phyloP scores from a whole-genome alignment of 1,140 invertebrate species.

The Argopecten irradians region DNA sequence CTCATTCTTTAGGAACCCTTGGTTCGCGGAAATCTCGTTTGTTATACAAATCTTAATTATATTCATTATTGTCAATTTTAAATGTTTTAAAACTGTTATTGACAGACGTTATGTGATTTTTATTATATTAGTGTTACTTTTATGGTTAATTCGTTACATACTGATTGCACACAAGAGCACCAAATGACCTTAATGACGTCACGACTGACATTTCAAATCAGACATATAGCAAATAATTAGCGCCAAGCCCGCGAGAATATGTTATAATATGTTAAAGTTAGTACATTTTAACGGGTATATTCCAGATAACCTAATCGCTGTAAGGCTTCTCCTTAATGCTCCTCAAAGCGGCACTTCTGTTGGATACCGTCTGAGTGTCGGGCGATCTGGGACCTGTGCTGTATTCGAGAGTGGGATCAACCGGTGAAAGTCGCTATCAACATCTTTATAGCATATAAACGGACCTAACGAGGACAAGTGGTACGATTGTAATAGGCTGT shows the following conservation, averaged over 20 bases:
- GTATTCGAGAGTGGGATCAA: neutral
- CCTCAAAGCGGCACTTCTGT: neutral
- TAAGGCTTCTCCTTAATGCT: neutral
- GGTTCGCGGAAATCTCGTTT: too few relatives aligned
- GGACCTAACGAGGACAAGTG: neutral
- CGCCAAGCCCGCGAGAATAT: neutral
- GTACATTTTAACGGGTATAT: neutral
- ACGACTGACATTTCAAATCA: neutral
- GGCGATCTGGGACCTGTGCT: neutral
- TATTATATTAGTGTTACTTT: too few relatives aligned
- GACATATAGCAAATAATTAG: neutral
- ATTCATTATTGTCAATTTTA: too few relatives aligned
- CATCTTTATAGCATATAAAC: constrained; percentile 16
- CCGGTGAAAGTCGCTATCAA: neutral
- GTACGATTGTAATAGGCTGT: neutral
- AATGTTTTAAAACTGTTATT: too few relatives aligned
- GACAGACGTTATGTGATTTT: too few relatives aligned
- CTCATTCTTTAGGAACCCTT: too few relatives aligned
- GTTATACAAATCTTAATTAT: too few relatives aligned
- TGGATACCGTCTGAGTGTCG: neutral
- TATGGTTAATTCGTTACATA: too few relatives aligned
- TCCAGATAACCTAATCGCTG: neutral
- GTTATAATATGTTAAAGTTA: constrained; percentile 23
- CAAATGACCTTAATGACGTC: neutral
- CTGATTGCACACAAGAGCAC: neutral